A percentile compares a stretch with the other conserved stretches of the same genome.
Evolutionary conservation across 2,113 vertebrate genomes (phyloP).

Genomic region (Pygathrix nemaeus): DNA sequence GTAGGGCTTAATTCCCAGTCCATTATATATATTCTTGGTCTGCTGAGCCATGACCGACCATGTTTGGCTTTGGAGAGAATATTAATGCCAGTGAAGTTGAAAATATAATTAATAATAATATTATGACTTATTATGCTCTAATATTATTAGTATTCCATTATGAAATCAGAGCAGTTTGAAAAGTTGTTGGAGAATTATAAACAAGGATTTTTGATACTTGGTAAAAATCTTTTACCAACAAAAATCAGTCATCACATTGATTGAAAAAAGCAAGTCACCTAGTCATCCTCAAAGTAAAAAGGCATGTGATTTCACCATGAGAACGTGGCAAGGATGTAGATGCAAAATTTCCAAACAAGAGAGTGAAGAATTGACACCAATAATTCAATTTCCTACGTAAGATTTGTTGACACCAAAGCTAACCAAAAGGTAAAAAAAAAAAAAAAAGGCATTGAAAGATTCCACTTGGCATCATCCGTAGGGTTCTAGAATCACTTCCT

Average conservation of each 20-base stretch:
- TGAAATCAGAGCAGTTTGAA: neutral
- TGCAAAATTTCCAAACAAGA: neutral
- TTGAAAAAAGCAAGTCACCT: neutral
- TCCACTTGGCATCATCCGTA: neutral
- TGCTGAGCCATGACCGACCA: neutral
- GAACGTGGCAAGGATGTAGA: neutral
- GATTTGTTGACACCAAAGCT: neutral
- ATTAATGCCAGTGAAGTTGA: neutral
- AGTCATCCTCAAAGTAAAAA: neutral
- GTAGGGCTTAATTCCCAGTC: neutral
- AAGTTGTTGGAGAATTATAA: neutral
- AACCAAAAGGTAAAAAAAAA: neutral
- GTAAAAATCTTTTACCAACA: neutral
- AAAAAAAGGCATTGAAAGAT: neutral
- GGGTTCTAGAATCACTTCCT: neutral
- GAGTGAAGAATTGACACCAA: neutral
- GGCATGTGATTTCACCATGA: neutral
- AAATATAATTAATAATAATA: slow-evolving; percentile 5
- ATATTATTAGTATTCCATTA: neutral
- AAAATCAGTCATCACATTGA: neutral
- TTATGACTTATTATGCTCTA: neutral
- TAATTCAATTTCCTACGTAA: neutral
- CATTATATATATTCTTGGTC: neutral
- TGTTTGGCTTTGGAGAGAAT: neutral
- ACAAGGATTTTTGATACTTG: neutral